These are phyloP conservation scores for Mormoops blainvillei DNA, from an alignment of 2,113 vertebrate species.

Conservation along the genomic window DNA sequence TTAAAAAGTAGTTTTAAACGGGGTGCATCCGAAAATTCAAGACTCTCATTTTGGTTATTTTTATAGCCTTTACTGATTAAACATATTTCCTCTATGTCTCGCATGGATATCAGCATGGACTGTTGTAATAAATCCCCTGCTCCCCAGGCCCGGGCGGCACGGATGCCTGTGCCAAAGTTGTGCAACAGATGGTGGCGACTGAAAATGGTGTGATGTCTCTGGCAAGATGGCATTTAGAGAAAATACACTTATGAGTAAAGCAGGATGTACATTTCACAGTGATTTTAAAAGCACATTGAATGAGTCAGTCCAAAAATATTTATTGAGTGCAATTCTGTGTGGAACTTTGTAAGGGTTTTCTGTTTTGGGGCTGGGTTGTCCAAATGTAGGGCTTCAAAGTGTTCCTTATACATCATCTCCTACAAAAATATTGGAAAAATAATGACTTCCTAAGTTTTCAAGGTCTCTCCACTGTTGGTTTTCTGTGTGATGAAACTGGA, in stretches of 20 bases:
- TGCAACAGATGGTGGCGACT: slow-evolving; percentile 31
- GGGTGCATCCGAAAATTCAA: slow-evolving; percentile 9
- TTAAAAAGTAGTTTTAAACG: slow-evolving; percentile 27
- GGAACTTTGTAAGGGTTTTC: neutral
- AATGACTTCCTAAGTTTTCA: neutral
- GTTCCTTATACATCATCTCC: neutral
- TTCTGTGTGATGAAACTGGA: neutral
- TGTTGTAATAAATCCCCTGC: slow-evolving; percentile 40
- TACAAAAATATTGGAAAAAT: neutral
- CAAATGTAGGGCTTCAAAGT: neutral
- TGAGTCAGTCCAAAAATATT: neutral
- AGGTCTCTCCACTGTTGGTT: neutral
- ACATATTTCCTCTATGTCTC: neutral
- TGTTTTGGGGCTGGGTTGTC: neutral
- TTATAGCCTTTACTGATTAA: slow-evolving; percentile 5
- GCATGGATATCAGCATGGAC: slow-evolving; percentile 39
- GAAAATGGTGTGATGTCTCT: slow-evolving; percentile 55
- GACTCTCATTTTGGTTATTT: neutral
- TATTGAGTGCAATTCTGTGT: neutral
- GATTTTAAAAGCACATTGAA: slow-evolving; percentile 43
- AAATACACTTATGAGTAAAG: slow-evolving; percentile 48
- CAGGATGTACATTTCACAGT: slow-evolving; percentile 17
- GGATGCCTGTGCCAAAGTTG: slow-evolving; percentile 42
- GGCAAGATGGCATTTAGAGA: slow-evolving; percentile 38
- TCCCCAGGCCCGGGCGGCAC: slow-evolving; percentile 30